phyloP scores from a whole-genome alignment of 2,113 vertebrate species.

The Corythoichthys haematopterus region DNA sequence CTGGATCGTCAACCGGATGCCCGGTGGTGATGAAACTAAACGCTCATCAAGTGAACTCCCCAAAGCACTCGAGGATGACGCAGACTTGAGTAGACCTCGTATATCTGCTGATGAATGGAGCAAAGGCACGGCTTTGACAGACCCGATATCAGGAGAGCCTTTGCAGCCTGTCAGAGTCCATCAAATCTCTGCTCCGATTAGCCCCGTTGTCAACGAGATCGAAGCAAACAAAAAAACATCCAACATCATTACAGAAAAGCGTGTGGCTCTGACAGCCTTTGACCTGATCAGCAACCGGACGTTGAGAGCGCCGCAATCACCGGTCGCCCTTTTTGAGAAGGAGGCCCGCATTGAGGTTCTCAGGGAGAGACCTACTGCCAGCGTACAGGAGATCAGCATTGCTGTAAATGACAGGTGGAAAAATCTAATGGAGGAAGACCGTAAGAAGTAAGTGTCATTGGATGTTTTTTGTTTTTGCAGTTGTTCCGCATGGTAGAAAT shows the following conservation, averaged over 20 bases:
- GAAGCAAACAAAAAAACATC: conserved; percentile 52
- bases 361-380: conserved; percentile 74
- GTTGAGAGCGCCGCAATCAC: conserved; percentile 79
- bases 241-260: conserved; percentile 79
- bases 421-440: conserved; percentile 80
- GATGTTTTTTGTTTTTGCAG: not conserved
- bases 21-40: conserved; percentile 33
- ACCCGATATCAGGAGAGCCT: conserved; percentile 59
- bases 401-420: conserved; percentile 81
- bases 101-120: conserved; percentile 82
- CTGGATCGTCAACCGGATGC: conserved; percentile 56
- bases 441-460: conserved; percentile 86
- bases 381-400: conserved; percentile 75
- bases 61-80: not conserved
- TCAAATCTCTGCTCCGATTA: conserved; percentile 35
- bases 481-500: no score
- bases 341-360: conserved; percentile 76
- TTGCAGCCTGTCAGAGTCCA: conserved; percentile 81
- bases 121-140: conserved; percentile 73
- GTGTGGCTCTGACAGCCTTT: conserved; percentile 78
- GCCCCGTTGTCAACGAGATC: conserved; percentile 22
- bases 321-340: conserved; percentile 79
- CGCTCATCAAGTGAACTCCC: conserved; percentile 6
- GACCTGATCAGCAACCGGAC: conserved; percentile 83
- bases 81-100: conserved; percentile 41